Evolutionary conservation across 2,113 vertebrate genomes (phyloP).

Genomic region (Ptilorrhoa leucosticta): DNA sequence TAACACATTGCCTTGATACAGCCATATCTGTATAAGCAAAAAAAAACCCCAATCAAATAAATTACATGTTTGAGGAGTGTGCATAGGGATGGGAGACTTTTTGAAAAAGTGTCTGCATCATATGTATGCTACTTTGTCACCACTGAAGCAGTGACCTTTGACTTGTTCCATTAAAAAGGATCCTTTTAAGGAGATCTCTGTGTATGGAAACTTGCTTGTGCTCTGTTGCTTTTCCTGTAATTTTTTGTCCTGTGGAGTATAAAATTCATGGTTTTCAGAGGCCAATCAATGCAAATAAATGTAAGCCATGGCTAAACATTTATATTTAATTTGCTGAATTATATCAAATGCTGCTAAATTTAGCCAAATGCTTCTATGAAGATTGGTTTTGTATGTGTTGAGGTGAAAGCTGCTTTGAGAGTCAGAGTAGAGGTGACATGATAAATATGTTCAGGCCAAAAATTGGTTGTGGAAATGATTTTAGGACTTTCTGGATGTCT

Average conservation of each 20-base stretch:
- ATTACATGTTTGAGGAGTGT: background rate
- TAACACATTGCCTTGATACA: background rate
- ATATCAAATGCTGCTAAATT: background rate
- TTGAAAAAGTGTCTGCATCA: background rate
- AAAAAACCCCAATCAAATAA: background rate
- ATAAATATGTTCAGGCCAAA: background rate
- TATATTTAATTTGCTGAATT: background rate
- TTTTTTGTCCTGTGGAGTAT: background rate
- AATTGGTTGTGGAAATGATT: background rate
- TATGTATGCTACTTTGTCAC: background rate
- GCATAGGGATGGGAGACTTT: background rate
- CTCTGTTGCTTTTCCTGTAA: background rate
- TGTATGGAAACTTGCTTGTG: background rate
- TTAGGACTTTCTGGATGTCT: background rate
- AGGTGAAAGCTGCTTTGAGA: background rate
- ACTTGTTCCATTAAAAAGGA: background rate
- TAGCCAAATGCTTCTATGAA: background rate
- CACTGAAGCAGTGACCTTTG: background rate
- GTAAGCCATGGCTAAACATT: background rate
- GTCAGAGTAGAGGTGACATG: background rate
- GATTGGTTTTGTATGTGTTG: background rate
- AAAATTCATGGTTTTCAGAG: background rate
- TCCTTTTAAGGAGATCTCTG: background rate
- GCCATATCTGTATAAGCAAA: background rate
- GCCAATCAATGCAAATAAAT: background rate